A percentile compares a stretch with the other conserved stretches of the same genome.
phyloP scores from a whole-genome alignment of 2,888 invertebrate species.

The Ellobium chinense region DNA sequence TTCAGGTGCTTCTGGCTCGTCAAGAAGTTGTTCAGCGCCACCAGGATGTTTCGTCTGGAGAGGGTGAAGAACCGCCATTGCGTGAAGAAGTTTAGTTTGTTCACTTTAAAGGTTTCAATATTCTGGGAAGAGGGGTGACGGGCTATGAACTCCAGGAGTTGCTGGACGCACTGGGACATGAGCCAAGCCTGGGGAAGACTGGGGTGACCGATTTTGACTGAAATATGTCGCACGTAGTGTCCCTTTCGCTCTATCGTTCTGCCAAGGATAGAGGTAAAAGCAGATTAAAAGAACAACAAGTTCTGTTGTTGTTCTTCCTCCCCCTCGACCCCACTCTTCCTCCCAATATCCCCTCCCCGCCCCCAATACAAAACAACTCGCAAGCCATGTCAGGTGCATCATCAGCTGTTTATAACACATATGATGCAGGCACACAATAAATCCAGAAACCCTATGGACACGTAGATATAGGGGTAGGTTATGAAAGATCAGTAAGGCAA shows the following conservation, averaged over 20 bases:
- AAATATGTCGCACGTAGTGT: background rate
- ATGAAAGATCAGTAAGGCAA: too few species aligned
- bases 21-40: conserved; percentile 12
- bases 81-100: conserved; percentile 3
- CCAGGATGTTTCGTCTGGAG: background rate
- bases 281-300: too few species aligned
- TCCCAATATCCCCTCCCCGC: too few species aligned
- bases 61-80: conserved; percentile 8
- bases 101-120: background rate
- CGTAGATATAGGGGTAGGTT: too few species aligned
- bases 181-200: conserved; percentile 1
- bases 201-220: background rate
- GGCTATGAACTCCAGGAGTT: background rate
- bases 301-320: too few species aligned
- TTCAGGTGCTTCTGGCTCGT: background rate
- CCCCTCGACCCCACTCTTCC: too few species aligned
- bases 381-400: too few species aligned
- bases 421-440: too few species aligned
- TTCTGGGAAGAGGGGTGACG: background rate
- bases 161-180: conserved; percentile 2
- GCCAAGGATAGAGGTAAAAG: too few species aligned
- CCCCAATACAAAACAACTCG: too few species aligned
- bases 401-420: too few species aligned
- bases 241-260: background rate
- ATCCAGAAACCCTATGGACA: too few species aligned